Conservation (phyloP, 2,888 invertebrate species). For the Euphydryas editha region DNA sequence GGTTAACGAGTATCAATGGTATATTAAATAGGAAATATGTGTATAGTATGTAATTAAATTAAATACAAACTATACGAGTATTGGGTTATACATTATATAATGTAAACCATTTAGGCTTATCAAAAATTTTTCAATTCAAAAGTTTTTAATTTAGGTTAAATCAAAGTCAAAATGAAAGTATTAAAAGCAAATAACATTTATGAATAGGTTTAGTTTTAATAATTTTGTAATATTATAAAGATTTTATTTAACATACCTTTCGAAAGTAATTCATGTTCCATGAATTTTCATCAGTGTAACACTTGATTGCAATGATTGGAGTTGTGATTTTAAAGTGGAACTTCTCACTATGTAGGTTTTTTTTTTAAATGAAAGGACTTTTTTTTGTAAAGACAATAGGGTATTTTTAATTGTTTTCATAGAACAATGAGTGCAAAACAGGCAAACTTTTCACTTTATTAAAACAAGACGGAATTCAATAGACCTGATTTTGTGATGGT, state of each 20-base stretch:
- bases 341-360: slow-evolving; percentile 41
- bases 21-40: too few relatives aligned
- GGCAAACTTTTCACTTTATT: slow-evolving; percentile 42
- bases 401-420: slow-evolving; percentile 44
- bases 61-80: too few relatives aligned
- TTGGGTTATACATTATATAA: too few relatives aligned
- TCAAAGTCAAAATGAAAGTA: too few relatives aligned
- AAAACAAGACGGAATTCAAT: slow-evolving; percentile 37
- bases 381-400: slow-evolving; percentile 43
- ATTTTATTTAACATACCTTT: slow-evolving; percentile 15
- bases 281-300: slow-evolving; percentile 25
- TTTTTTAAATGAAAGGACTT: slow-evolving; percentile 39
- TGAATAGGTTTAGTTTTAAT: neutral
- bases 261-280: slow-evolving; percentile 9
- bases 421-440: slow-evolving; percentile 44
- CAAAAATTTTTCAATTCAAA: too few relatives aligned
- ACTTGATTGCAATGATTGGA: slow-evolving; percentile 34
- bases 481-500: slow-evolving; percentile 22
- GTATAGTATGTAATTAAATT: too few relatives aligned
- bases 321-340: slow-evolving; percentile 39
- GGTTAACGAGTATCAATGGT: too few relatives aligned
- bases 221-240: neutral
- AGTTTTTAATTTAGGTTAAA: too few relatives aligned
- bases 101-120: too few relatives aligned
- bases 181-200: too few relatives aligned